Evolutionary conservation across 2,888 invertebrate species (phyloP).

Genomic region (Tipula unca): DNA sequence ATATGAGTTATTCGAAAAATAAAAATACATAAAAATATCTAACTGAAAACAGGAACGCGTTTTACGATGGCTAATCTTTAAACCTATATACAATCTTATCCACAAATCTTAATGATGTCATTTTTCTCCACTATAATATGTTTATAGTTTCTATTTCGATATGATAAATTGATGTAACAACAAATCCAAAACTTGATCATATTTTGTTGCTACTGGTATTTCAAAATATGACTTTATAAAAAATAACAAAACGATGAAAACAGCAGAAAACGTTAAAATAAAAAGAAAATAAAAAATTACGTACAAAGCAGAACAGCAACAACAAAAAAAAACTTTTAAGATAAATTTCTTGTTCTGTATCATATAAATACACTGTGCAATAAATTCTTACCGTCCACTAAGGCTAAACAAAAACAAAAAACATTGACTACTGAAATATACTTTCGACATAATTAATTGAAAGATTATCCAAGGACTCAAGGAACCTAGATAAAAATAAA

Average conservation of each 20-base stretch:
- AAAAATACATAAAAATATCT: not conserved
- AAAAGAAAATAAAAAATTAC: not conserved
- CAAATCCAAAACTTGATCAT: not conserved
- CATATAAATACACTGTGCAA: not conserved
- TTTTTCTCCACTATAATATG: not conserved
- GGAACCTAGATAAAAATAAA: not conserved
- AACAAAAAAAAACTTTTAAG: not conserved
- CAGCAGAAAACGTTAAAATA: too few relatives aligned
- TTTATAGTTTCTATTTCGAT: not conserved
- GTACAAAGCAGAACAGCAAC: too few relatives aligned
- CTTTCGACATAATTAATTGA: not conserved
- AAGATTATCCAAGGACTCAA: not conserved
- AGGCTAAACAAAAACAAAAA: not conserved
- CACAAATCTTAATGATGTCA: not conserved
- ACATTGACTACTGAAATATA: not conserved
- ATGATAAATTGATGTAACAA: not conserved
- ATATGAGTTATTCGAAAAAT: too few relatives aligned
- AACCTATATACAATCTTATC: not conserved
- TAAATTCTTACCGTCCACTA: not conserved
- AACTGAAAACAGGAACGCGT: not conserved
- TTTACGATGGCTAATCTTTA: not conserved
- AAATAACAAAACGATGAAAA: not conserved
- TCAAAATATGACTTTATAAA: not conserved
- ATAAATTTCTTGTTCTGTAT: not conserved
- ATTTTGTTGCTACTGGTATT: not conserved